Evolutionary conservation across 2,888 invertebrate species (phyloP).

Genomic region (Mallateleia sp.): DNA sequence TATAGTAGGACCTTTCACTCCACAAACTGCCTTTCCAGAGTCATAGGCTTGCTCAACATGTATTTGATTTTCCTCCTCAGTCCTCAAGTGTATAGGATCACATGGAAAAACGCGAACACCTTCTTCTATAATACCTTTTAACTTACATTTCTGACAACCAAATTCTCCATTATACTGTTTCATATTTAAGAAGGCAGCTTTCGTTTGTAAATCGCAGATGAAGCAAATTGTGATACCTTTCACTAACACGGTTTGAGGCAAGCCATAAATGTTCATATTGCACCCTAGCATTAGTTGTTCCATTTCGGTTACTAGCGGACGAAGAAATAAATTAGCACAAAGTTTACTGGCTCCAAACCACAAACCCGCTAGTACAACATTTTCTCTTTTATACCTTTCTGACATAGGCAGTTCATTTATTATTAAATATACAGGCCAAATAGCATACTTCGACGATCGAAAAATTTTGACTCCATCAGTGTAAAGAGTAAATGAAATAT

Average conservation of each 20-base stretch:
- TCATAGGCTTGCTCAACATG: no score
- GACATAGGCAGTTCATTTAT: constrained; percentile 8
- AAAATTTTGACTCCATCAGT: no score
- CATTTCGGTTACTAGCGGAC: not conserved
- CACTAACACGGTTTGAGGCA: not conserved
- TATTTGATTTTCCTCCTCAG: no score
- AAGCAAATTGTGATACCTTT: not conserved
- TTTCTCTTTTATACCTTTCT: not conserved
- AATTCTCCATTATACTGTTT: constrained; percentile 37
- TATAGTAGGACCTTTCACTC: no score
- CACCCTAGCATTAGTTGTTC: not conserved
- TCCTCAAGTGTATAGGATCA: no score
- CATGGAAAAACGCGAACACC: no score
- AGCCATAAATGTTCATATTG: not conserved
- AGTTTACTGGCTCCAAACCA: not conserved
- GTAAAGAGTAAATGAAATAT: no score
- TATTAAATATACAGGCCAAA: constrained; percentile 22
- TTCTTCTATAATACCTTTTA: no score
- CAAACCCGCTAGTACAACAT: no score
- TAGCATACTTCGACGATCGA: no score
- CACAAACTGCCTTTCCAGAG: no score
- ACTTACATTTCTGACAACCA: not conserved
- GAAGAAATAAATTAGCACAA: not conserved
- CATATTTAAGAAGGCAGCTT: constrained; percentile 53
- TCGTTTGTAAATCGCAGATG: constrained; percentile 30